phyloP scores from a whole-genome alignment of 2,797 vertebrate genomes.

The Thamnophis elegans region DNA sequence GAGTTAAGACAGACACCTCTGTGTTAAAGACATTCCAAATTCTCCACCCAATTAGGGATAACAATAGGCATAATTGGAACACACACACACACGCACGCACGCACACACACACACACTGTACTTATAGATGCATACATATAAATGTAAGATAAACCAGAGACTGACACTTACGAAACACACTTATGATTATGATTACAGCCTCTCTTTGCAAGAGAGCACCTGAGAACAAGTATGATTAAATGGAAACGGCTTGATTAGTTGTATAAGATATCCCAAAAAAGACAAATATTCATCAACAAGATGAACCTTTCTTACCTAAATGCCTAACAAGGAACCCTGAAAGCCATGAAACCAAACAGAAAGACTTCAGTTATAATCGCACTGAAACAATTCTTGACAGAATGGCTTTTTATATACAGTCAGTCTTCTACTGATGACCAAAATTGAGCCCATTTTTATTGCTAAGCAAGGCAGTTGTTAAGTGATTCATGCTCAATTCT shows the following conservation, averaged over 20 bases:
- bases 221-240: background rate
- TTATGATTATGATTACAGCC: background rate
- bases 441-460: background rate
- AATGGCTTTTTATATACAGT: background rate
- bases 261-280: background rate
- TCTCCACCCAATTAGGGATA: background rate
- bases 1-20: no score
- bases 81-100: no score
- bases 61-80: background rate
- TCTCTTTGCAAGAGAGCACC: background rate
- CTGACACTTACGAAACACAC: background rate
- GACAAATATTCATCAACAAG: background rate
- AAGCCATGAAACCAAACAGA: background rate
- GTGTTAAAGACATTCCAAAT: background rate
- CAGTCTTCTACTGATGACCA: background rate
- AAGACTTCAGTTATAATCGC: conserved; percentile 6
- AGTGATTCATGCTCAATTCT: background rate
- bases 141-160: background rate
- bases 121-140: no score
- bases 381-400: background rate
- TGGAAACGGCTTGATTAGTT: background rate
- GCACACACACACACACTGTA: no score
- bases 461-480: background rate
- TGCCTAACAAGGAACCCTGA: background rate
- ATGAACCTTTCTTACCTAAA: background rate